Evolutionary conservation across 2,888 invertebrate genomes (phyloP).

Genomic region (Malthinus seriepunctatus): DNA sequence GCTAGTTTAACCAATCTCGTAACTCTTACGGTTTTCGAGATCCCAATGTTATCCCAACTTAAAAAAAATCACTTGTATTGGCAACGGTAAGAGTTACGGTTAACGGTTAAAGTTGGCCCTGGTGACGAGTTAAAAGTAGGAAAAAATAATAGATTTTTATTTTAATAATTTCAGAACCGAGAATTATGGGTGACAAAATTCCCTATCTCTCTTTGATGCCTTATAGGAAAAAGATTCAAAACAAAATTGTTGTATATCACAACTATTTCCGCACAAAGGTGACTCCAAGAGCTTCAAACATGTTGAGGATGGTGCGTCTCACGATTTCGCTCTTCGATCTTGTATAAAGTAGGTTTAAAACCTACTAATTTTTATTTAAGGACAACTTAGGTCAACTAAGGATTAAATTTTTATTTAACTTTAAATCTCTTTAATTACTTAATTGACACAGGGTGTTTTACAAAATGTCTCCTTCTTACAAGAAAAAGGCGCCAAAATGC

Average conservation of each 20-base stretch:
- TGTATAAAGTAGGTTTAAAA: conserved; percentile 32
- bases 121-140: too few relatives aligned
- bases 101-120: too few relatives aligned
- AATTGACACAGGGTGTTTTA: too few relatives aligned
- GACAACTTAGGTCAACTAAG: neutral
- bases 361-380: conserved; percentile 12
- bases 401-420: neutral
- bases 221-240: conserved; percentile 62
- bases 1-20: too few relatives aligned
- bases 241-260: conserved; percentile 75
- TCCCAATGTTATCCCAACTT: too few relatives aligned
- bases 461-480: too few relatives aligned
- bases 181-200: conserved; percentile 61
- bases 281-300: conserved; percentile 75
- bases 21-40: too few relatives aligned
- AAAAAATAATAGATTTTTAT: neutral
- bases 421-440: neutral
- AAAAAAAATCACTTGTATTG: too few relatives aligned
- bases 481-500: too few relatives aligned
- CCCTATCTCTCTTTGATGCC: conserved; percentile 62
- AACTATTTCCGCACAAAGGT: conserved; percentile 78
- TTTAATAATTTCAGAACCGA: conserved; percentile 56
- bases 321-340: conserved; percentile 25
- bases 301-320: conserved; percentile 73
- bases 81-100: too few relatives aligned